phyloP scores from a whole-genome alignment of 2,888 invertebrate species.

The Ennomos erosarius region DNA sequence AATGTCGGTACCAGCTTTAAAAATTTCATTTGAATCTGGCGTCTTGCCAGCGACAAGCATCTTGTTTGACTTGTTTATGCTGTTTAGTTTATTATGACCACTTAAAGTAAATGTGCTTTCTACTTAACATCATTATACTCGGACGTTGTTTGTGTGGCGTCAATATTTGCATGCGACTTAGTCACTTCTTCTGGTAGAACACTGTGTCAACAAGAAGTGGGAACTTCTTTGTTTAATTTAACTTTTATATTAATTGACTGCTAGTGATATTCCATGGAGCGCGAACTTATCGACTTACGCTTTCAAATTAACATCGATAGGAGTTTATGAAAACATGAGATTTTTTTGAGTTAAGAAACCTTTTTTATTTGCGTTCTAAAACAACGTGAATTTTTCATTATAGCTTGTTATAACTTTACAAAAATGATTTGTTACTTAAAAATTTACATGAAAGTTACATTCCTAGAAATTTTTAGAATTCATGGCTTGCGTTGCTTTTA shows the following conservation, averaged over 20 bases:
- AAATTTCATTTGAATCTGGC: conserved; percentile 56
- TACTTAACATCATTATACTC: conserved; percentile 48
- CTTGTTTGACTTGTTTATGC: conserved; percentile 49
- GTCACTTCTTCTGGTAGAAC: conserved; percentile 22
- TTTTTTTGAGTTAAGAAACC: too few species aligned
- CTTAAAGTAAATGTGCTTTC: conserved; percentile 32
- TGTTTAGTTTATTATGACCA: conserved; percentile 48
- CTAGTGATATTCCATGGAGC: too few species aligned
- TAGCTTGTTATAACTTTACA: too few species aligned
- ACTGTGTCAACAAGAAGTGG: conserved; percentile 17
- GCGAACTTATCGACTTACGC: too few species aligned
- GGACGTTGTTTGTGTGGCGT: conserved; percentile 40
- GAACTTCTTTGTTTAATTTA: conserved; percentile 19
- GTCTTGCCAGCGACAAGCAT: conserved; percentile 50
- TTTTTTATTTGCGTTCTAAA: too few species aligned
- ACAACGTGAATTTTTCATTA: too few species aligned
- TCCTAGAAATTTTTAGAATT: neutral
- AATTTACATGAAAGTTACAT: too few species aligned
- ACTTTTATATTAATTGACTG: conserved; percentile 1
- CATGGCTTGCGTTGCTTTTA: conserved; percentile 9
- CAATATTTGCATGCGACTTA: conserved; percentile 29
- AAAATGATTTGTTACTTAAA: too few species aligned
- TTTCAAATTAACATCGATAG: too few species aligned
- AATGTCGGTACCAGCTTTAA: conserved; percentile 42
- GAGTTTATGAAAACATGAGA: too few species aligned